phyloP scores from a whole-genome alignment of 2,113 vertebrate species.

The Rhineura floridana region DNA sequence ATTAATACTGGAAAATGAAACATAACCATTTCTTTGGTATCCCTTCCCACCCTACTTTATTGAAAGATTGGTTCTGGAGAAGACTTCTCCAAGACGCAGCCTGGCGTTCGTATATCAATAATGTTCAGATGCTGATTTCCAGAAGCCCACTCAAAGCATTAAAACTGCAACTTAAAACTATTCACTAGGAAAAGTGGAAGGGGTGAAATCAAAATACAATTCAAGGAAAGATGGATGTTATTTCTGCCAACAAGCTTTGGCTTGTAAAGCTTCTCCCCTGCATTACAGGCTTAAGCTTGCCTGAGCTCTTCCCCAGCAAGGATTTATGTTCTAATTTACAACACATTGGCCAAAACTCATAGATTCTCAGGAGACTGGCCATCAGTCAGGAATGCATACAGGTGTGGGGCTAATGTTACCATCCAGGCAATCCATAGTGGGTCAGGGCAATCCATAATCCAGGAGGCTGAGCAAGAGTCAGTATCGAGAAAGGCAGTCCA shows the following conservation, averaged over 20 bases:
- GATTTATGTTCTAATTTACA: constrained; percentile 60
- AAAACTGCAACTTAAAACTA: constrained; percentile 39
- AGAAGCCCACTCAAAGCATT: constrained; percentile 59
- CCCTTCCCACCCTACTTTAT: neutral
- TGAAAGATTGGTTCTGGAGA: constrained; percentile 35
- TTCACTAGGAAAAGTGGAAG: neutral
- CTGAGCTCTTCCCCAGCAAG: constrained; percentile 15
- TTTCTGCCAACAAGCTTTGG: constrained; percentile 29
- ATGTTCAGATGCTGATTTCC: constrained; percentile 54
- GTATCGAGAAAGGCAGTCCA: neutral
- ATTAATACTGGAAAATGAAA: constrained; percentile 51
- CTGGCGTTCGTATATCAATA: constrained; percentile 61
- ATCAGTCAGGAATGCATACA: constrained; percentile 28
- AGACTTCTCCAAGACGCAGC: constrained; percentile 42
- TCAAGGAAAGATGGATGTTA: constrained; percentile 35
- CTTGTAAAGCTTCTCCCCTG: constrained; percentile 46
- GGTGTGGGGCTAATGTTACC: neutral
- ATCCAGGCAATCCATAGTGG: neutral
- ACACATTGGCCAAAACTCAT: constrained; percentile 37
- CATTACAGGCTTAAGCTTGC: constrained; percentile 52
- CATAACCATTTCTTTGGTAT: constrained; percentile 15
- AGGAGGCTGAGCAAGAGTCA: neutral
- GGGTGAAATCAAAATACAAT: neutral
- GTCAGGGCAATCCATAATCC: neutral
- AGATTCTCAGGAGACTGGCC: neutral